These are phyloP conservation scores for Stomorhina lunata DNA, from an alignment of 2,888 invertebrate species.

Conservation along the genomic window DNA sequence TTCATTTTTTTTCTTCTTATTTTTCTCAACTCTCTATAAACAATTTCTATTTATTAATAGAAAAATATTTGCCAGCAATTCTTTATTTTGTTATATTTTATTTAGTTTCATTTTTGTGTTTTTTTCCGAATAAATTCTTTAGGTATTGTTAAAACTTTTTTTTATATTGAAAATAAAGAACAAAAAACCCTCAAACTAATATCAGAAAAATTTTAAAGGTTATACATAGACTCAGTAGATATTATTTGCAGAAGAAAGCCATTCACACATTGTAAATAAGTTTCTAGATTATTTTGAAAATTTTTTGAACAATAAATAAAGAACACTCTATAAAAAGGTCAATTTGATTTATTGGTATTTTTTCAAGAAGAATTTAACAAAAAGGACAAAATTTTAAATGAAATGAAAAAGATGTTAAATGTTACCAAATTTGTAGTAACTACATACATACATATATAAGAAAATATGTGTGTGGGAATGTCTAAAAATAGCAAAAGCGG, in stretches of 20 bases:
- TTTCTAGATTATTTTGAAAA: no score
- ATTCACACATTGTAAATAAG: neutral
- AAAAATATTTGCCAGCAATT: constrained; percentile 3
- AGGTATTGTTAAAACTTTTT: neutral
- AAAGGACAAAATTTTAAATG: neutral
- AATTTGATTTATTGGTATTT: constrained; percentile 49
- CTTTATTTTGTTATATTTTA: constrained; percentile 28
- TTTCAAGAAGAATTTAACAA: constrained; percentile 21
- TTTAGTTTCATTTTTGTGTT: constrained; percentile 1
- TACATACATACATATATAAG: no score
- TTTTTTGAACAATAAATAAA: neutral
- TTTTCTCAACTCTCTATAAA: neutral
- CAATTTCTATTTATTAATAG: neutral
- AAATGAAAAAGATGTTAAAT: neutral
- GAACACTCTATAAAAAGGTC: constrained; percentile 33
- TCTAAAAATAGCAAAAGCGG: neutral
- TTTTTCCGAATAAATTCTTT: neutral
- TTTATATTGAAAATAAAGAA: neutral
- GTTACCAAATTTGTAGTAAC: neutral
- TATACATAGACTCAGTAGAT: constrained; percentile 48
- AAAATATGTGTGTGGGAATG: no score
- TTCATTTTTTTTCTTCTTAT: neutral
- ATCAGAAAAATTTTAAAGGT: neutral
- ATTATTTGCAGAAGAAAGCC: neutral
- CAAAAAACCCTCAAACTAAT: no score